These are phyloP conservation scores for Pygmarrhopalites habei DNA, from an alignment of 1,140 invertebrate species.

Conservation along the genomic window DNA sequence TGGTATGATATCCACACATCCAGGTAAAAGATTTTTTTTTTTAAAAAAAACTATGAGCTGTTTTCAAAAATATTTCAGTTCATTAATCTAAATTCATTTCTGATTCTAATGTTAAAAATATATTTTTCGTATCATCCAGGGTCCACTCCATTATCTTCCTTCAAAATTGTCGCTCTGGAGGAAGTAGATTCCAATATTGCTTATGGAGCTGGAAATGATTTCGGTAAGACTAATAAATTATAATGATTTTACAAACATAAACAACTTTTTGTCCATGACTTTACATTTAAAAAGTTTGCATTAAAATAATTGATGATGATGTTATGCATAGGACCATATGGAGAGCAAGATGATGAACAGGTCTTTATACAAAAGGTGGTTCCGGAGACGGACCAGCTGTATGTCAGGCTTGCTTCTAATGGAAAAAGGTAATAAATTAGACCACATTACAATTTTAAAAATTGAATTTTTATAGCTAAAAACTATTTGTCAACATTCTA, in stretches of 20 bases:
- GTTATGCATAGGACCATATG: slow-evolving; percentile 92
- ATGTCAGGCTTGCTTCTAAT: slow-evolving; percentile 88
- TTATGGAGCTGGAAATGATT: slow-evolving; percentile 70
- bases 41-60: no score
- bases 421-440: slow-evolving; percentile 83
- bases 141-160: slow-evolving; percentile 89
- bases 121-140: no score
- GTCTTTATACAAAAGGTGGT: slow-evolving; percentile 97
- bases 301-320: neutral
- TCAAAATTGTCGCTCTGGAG: slow-evolving; percentile 89
- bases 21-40: slow-evolving; percentile 62
- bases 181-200: slow-evolving; percentile 68
- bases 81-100: no score
- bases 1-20: slow-evolving; percentile 95
- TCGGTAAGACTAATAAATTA: slow-evolving; percentile 54
- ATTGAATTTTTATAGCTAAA: no score
- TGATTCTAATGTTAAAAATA: no score
- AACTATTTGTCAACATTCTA: neutral
- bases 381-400: slow-evolving; percentile 89
- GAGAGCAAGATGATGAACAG: slow-evolving; percentile 95
- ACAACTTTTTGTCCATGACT: no score
- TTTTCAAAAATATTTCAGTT: no score
- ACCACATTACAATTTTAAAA: no score
- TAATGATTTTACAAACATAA: no score
- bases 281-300: neutral